Evolutionary conservation across 2,888 invertebrate species (phyloP).

Genomic region (Dione juno): DNA sequence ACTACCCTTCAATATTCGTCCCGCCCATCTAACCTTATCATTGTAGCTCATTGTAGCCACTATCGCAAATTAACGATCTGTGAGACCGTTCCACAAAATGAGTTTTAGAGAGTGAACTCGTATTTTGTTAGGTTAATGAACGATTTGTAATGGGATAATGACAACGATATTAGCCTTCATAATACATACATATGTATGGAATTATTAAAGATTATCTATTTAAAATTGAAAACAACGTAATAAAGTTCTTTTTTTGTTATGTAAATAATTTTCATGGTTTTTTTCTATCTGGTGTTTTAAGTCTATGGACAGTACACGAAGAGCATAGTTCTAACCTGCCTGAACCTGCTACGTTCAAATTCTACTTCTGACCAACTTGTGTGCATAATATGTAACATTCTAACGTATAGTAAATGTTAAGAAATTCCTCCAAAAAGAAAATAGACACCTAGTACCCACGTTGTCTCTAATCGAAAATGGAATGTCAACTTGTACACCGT

Average conservation of each 20-base stretch:
- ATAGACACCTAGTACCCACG: too few species aligned
- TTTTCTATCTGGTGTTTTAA: too few species aligned
- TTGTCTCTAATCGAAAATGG: not conserved
- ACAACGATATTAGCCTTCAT: not conserved
- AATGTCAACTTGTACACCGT: slow-evolving; percentile 5
- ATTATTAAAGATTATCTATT: not conserved
- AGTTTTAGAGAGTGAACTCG: slow-evolving; percentile 48
- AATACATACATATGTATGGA: not conserved
- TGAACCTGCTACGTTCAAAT: too few species aligned
- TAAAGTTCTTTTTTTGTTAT: too few species aligned
- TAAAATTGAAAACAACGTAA: not conserved
- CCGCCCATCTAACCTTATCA: slow-evolving; percentile 55
- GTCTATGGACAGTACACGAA: not conserved
- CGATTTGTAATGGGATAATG: slow-evolving; percentile 44
- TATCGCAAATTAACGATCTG: slow-evolving; percentile 65
- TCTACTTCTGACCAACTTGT: too few species aligned
- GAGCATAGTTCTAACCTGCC: not conserved
- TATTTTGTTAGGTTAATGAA: slow-evolving; percentile 43
- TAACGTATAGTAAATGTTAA: not conserved
- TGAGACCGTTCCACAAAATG: slow-evolving; percentile 52
- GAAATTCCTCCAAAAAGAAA: not conserved
- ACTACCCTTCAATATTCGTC: slow-evolving; percentile 50
- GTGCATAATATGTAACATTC: too few species aligned
- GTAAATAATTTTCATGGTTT: too few species aligned
- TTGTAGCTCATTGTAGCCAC: slow-evolving; percentile 53